Percentiles rank a stretch among this genome's conserved stretches.
Evolutionary conservation across 2,113 vertebrate species (phyloP).

Genomic region (Nematolebias whitei): DNA sequence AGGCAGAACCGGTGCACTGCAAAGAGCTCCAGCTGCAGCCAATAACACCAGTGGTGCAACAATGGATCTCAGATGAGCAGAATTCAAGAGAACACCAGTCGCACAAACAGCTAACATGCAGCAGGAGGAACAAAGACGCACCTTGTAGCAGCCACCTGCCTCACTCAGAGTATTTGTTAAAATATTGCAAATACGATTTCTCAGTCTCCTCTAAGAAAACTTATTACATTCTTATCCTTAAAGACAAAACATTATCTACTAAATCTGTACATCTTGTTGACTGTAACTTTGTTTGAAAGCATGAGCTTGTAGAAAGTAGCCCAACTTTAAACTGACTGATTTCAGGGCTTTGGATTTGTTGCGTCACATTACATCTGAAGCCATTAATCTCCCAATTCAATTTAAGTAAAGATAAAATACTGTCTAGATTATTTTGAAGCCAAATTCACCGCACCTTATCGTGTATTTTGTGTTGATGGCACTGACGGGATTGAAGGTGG

Average conservation of each 20-base stretch:
- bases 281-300: constrained; percentile 19
- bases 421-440: constrained; percentile 2
- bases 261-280: constrained; percentile 10
- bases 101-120: too few species aligned
- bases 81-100: too few species aligned
- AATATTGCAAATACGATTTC: too few species aligned
- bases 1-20: too few species aligned
- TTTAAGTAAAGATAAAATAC: constrained; percentile 21
- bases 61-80: too few species aligned
- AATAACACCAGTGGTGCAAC: too few species aligned
- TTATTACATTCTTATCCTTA: neutral
- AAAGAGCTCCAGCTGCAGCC: too few species aligned
- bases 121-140: too few species aligned
- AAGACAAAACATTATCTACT: constrained; percentile 17
- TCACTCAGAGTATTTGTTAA: too few species aligned
- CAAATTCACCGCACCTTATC: constrained; percentile 14
- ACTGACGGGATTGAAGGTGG: constrained; percentile 4
- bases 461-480: constrained; percentile 10
- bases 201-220: too few species aligned
- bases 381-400: constrained; percentile 19
- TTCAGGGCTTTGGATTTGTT: constrained; percentile 36
- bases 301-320: constrained; percentile 8
- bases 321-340: constrained; percentile 33
- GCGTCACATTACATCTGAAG: constrained; percentile 36
- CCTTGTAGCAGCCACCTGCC: too few species aligned